Conservation (phyloP, 2,888 invertebrate species). For the Aproaerema taeniolella region DNA sequence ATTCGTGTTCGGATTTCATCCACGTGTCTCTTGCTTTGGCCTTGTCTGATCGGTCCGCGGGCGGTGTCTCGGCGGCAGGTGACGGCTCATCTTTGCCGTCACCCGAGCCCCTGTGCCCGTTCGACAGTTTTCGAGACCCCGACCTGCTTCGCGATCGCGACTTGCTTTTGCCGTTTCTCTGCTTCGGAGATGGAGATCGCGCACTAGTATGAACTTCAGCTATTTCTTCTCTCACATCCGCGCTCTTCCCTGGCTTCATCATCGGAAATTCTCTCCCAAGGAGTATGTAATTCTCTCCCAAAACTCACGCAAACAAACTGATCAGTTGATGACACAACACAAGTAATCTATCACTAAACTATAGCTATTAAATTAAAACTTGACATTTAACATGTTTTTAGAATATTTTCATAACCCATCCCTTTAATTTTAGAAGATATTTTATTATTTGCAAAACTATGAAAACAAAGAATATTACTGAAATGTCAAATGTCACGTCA, state of each 20-base stretch:
- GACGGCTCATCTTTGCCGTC: too few species aligned
- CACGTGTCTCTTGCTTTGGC: constrained; percentile 60
- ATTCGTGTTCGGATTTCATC: constrained; percentile 72
- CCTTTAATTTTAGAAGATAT: background rate
- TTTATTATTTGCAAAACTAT: constrained; percentile 19
- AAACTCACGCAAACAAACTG: constrained; percentile 34
- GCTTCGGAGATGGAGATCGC: constrained; percentile 63
- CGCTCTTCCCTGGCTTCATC: constrained; percentile 65
- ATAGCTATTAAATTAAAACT: constrained; percentile 2
- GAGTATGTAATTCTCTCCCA: constrained; percentile 11
- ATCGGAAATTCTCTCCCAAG: constrained; percentile 11
- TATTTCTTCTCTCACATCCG: constrained; percentile 57
- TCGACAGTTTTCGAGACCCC: constrained; percentile 57
- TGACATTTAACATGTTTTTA: constrained; percentile 2
- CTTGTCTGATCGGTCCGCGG: constrained; percentile 45
- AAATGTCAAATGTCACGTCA: constrained; percentile 48
- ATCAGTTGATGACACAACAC: background rate
- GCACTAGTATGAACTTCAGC: constrained; percentile 62
- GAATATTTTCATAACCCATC: background rate
- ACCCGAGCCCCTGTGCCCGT: constrained; percentile 47
- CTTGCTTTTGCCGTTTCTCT: constrained; percentile 32
- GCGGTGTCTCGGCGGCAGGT: constrained; percentile 23
- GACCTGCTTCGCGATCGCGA: constrained; percentile 51
- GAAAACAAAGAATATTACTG: constrained; percentile 31
- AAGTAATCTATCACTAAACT: constrained; percentile 6